Evolutionary conservation across 2,888 invertebrate genomes (phyloP), one percentile per base, ranked within the genome.

Genomic region (Petrophora chlorosata): DNA sequence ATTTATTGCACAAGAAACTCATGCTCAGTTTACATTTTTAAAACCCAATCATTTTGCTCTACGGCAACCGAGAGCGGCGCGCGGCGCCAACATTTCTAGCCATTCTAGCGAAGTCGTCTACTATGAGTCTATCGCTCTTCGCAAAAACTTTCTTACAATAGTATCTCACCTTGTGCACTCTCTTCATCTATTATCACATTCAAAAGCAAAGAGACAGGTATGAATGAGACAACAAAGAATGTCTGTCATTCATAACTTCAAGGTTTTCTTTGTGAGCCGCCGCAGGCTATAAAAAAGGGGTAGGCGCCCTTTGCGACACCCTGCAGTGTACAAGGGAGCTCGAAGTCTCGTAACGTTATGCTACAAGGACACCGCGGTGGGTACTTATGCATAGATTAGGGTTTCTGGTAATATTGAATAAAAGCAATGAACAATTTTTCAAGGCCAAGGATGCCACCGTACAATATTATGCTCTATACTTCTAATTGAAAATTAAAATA

Each of bases 251-350:
- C 65, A 65, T 56, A 59, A 51, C 53, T 47, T 53, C 56, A 56
- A 53, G 60, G 56, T 56, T 55, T 50, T 50, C 62, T 59, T 65
- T 65, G 63, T 63, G 57, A 44, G 10, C 35, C 41, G 52, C 55
- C 50, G 53, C 45, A 50, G 15, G 50, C 40, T 28, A 52, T 55
- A 60, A 61, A 61, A 62, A 65, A 58, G 62, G 62, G 61, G 61
- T 62, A 54, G 59, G 62, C 62, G 65, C 65, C 65, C 65, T 59
- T 59, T 49, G 48, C 54, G 56, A 53, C 56, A 56, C 51, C 52
- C 32, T 40, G 30, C 10, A 29, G 48, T 22, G 12, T 9, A 7
- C n/a, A 25, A 13, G 13, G 10, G 29, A 34, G 15, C 5, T 29
- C 12, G 7, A 44, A 3, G 10, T 7, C 14, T 26, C 14, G 32